Evolutionary conservation across 2,888 invertebrate species (phyloP).

Genomic region (Chalcis sispes): DNA sequence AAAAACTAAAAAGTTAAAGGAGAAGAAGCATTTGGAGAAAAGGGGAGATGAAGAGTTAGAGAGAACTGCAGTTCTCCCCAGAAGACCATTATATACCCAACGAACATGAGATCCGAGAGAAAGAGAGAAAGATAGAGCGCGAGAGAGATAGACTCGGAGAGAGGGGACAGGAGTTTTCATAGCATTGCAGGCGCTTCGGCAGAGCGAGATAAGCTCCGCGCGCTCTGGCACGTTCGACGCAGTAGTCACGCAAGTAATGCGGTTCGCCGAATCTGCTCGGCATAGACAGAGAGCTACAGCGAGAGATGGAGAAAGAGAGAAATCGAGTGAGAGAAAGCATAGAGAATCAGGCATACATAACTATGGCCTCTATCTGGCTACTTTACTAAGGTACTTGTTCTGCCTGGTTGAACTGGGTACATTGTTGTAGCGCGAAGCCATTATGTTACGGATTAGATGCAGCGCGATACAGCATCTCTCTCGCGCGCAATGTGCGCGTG

Average conservation of each 20-base stretch:
- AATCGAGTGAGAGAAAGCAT: not conserved
- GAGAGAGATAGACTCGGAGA: not conserved
- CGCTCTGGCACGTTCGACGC: slow-evolving; percentile 13
- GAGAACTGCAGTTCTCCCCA: too few relatives aligned
- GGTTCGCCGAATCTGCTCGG: slow-evolving; percentile 43
- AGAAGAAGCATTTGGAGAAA: too few relatives aligned
- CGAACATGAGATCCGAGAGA: not conserved
- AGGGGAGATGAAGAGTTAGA: too few relatives aligned
- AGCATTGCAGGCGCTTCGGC: too few relatives aligned
- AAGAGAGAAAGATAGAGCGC: not conserved
- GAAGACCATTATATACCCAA: too few relatives aligned
- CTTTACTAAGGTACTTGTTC: slow-evolving; percentile 59
- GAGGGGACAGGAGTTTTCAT: not conserved
- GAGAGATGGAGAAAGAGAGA: slow-evolving; percentile 23
- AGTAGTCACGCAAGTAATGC: slow-evolving; percentile 45
- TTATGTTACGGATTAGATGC: slow-evolving; percentile 40
- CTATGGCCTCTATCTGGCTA: slow-evolving; percentile 15
- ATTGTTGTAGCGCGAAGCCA: slow-evolving; percentile 56
- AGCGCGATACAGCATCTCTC: slow-evolving; percentile 2
- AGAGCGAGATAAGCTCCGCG: slow-evolving; percentile 38
- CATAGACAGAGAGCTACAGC: slow-evolving; percentile 4
- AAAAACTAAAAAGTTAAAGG: too few relatives aligned
- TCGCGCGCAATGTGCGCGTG: not conserved
- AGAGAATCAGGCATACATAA: slow-evolving; percentile 28
- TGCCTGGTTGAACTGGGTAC: slow-evolving; percentile 62